Conservation (phyloP, 2,888 invertebrate species). For the Luperina testacea region DNA sequence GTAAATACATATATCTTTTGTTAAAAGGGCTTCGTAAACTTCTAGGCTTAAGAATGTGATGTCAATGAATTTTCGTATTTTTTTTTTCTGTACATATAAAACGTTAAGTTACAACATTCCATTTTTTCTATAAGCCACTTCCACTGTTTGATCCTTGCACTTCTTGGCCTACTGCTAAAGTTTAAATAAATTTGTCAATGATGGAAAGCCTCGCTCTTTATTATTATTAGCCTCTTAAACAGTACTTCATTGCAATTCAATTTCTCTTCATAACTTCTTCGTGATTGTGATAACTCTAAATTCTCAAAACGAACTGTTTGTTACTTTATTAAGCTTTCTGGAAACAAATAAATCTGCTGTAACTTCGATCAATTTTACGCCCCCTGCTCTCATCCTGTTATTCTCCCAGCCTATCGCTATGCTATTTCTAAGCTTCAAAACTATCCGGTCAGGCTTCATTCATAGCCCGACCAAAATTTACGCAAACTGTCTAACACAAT, state of each 20-base stretch:
- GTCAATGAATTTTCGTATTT: constrained; percentile 34
- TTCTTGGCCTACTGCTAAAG: constrained; percentile 14
- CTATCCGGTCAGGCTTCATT: background rate
- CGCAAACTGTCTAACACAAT: constrained; percentile 14
- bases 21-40: constrained; percentile 71
- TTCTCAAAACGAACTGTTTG: background rate
- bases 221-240: background rate
- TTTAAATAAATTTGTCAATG: background rate
- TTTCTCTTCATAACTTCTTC: background rate
- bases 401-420: constrained; percentile 48
- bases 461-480: background rate
- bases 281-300: background rate
- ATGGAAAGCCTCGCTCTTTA: background rate
- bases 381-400: constrained; percentile 28
- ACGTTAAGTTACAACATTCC: constrained; percentile 27
- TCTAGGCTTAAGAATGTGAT: constrained; percentile 66
- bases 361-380: constrained; percentile 20
- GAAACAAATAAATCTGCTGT: constrained; percentile 26
- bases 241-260: background rate
- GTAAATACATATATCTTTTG: constrained; percentile 71
- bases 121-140: constrained; percentile 27
- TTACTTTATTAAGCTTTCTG: background rate
- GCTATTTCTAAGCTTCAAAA: constrained; percentile 25
- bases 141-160: constrained; percentile 13
- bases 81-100: constrained; percentile 44